Percentiles rank a stretch among this genome's conserved stretches.
Conservation (phyloP, 1,140 invertebrate genomes). For the Euschistus heros region DNA sequence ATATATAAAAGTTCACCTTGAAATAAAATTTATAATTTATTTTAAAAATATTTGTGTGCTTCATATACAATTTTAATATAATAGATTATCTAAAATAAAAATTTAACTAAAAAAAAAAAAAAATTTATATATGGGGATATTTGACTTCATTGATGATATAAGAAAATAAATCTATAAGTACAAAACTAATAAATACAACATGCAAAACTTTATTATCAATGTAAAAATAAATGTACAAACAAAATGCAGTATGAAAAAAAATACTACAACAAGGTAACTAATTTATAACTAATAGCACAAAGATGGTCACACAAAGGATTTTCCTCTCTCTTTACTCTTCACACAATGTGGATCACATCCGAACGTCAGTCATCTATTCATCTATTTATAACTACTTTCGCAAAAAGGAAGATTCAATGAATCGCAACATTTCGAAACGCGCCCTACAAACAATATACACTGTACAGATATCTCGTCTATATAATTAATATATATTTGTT, state of each 20-base stretch:
- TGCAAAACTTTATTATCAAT: too few species aligned
- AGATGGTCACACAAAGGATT: not conserved
- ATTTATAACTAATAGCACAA: constrained; percentile 5
- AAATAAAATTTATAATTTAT: too few species aligned
- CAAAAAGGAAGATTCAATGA: not conserved
- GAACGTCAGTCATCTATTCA: not conserved
- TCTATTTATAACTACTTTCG: not conserved
- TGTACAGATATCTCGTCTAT: not conserved
- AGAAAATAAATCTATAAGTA: too few species aligned
- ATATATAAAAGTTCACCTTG: too few species aligned
- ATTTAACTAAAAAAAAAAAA: too few species aligned
- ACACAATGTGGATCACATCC: not conserved
- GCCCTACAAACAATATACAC: not conserved
- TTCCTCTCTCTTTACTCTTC: not conserved
- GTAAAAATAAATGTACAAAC: constrained; percentile 3
- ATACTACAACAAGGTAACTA: constrained; percentile 8
- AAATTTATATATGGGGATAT: too few species aligned
- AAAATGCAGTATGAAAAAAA: not conserved
- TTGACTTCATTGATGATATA: too few species aligned
- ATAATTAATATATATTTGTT: too few species aligned
- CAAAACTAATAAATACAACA: too few species aligned
- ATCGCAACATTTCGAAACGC: not conserved
- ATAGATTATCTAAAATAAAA: too few species aligned
- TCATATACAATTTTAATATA: too few species aligned
- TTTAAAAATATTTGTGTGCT: too few species aligned